A percentile compares a stretch with the other conserved stretches of the same genome.
Evolutionary conservation across 2,113 vertebrate genomes (phyloP).

Genomic region (Myodes glareolus): DNA sequence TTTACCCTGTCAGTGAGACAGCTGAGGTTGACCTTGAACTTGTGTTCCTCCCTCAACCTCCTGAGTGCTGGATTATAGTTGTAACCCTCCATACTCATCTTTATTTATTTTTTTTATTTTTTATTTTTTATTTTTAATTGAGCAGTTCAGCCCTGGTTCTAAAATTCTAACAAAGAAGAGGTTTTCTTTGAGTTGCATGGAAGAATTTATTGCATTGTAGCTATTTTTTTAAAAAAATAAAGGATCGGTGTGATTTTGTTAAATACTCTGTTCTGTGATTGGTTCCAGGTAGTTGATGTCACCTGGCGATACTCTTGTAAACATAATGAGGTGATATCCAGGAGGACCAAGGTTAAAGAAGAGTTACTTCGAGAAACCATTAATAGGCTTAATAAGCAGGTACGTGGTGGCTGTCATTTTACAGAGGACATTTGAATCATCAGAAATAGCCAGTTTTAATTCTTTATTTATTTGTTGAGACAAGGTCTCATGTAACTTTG

Average conservation of each 20-base stretch:
- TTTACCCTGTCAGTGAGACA: not conserved
- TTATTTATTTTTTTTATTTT: not conserved
- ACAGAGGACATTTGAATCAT: slow-evolving; percentile 2
- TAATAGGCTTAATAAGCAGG: slow-evolving; percentile 89
- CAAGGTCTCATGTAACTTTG: not conserved
- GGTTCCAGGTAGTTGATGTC: slow-evolving; percentile 94
- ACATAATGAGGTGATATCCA: slow-evolving; percentile 92
- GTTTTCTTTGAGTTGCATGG: not conserved
- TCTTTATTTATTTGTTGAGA: not conserved
- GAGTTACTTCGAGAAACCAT: slow-evolving; percentile 92
- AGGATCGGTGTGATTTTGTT: not conserved
- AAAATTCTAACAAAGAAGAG: not conserved
- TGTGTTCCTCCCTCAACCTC: not conserved
- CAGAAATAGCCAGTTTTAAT: slow-evolving; percentile 10
- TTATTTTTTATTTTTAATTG: not conserved
- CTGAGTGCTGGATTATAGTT: not conserved
- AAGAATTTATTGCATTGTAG: not conserved
- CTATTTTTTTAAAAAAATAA: not conserved
- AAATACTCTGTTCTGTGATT: slow-evolving; percentile 51
- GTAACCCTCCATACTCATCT: not conserved
- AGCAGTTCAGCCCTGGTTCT: slow-evolving; percentile 7
- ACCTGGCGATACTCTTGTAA: slow-evolving; percentile 98
- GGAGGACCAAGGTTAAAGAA: slow-evolving; percentile 92
- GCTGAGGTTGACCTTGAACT: not conserved
- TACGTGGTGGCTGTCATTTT: slow-evolving; percentile 78